Evolutionary conservation across 2,797 vertebrate genomes (phyloP).

Genomic region (Rhinophrynus dorsalis): DNA sequence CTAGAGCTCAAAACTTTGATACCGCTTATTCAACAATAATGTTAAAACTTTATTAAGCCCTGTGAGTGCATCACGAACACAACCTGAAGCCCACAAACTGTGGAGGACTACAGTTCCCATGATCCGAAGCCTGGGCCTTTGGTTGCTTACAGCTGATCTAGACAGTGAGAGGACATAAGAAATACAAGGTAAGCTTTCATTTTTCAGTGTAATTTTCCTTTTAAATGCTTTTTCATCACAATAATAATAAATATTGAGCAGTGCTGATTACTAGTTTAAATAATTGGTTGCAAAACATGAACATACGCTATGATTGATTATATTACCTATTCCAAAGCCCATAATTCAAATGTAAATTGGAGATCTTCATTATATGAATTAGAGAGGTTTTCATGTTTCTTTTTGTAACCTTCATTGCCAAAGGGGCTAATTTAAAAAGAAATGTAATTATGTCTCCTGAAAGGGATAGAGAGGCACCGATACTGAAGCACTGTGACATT

Average conservation of each 20-base stretch:
- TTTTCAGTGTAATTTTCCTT: too few relatives aligned
- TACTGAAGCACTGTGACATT: background rate
- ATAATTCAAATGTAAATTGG: conserved; percentile 19
- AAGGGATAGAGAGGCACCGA: background rate
- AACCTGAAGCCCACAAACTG: too few relatives aligned
- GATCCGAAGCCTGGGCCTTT: too few relatives aligned
- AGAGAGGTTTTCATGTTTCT: conserved; percentile 2
- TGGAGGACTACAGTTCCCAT: too few relatives aligned
- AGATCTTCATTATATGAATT: conserved; percentile 6
- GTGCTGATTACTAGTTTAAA: background rate
- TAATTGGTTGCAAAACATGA: conserved; percentile 10
- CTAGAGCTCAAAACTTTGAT: too few relatives aligned
- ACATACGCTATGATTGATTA: conserved; percentile 9
- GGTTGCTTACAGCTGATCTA: too few relatives aligned
- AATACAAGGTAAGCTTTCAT: too few relatives aligned
- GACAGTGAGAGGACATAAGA: too few relatives aligned
- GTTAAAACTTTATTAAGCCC: too few relatives aligned
- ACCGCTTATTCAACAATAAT: too few relatives aligned
- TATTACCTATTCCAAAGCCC: background rate
- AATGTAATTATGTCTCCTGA: conserved; percentile 10
- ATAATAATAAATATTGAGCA: background rate
- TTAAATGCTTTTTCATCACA: too few relatives aligned
- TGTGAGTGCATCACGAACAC: too few relatives aligned
- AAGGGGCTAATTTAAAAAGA: conserved; percentile 9
- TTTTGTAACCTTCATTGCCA: conserved; percentile 1